Evolutionary conservation across 2,113 vertebrate genomes (phyloP).

Genomic region (Acrocephalus arundinaceus): DNA sequence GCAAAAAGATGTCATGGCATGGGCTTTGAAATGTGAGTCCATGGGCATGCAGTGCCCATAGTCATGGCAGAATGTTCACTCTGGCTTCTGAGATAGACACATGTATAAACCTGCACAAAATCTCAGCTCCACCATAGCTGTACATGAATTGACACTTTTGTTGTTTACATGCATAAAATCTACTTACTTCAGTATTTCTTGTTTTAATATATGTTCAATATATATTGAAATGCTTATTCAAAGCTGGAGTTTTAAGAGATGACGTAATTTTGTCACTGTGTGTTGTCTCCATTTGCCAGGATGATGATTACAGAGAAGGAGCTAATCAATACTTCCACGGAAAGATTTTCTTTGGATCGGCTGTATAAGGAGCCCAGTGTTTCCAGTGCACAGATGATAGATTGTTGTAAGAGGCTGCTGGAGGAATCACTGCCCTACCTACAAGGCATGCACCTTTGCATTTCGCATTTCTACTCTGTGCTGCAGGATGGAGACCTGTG

Average conservation of each 20-base stretch:
- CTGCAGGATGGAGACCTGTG: constrained; percentile 95
- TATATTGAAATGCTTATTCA: neutral
- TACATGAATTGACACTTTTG: neutral
- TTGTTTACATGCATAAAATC: neutral
- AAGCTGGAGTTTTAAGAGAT: neutral
- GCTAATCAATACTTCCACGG: constrained; percentile 73
- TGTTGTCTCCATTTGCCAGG: constrained; percentile 66
- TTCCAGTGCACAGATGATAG: constrained; percentile 86
- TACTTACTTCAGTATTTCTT: neutral
- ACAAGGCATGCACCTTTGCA: constrained; percentile 84
- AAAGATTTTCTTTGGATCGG: constrained; percentile 79
- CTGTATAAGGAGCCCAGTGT: constrained; percentile 92
- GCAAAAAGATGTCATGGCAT: neutral
- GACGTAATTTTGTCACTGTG: neutral
- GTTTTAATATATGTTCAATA: neutral
- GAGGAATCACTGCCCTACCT: constrained; percentile 76
- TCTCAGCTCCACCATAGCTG: neutral
- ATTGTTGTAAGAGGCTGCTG: constrained; percentile 84
- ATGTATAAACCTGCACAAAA: neutral
- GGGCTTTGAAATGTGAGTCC: neutral
- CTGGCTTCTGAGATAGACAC: neutral
- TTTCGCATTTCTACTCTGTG: constrained; percentile 93
- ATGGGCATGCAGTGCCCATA: neutral
- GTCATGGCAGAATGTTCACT: neutral
- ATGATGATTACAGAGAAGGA: constrained; percentile 82